Conservation (phyloP, 2,113 vertebrate genomes). For the human (Homo sapiens) region DNA sequence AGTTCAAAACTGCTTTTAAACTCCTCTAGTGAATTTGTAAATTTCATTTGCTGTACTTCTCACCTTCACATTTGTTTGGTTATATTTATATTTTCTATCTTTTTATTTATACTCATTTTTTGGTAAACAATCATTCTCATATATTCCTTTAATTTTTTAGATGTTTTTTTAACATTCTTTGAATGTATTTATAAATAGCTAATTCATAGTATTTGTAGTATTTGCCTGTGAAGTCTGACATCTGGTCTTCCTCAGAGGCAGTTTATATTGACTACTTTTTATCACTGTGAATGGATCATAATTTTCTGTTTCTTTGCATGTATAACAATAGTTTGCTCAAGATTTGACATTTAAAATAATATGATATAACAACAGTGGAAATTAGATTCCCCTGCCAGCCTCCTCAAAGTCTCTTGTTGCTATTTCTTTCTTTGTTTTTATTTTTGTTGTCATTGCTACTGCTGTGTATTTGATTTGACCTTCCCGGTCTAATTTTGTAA, state of each 20-base stretch:
- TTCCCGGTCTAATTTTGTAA: not conserved
- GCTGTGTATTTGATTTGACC: not conserved
- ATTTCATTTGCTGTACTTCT: not conserved
- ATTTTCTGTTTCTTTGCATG: not conserved
- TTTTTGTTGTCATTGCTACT: not conserved
- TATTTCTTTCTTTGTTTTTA: not conserved
- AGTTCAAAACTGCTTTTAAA: not conserved
- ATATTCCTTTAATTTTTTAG: not conserved
- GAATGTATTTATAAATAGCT: not conserved
- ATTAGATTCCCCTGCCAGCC: not conserved
- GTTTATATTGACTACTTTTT: not conserved
- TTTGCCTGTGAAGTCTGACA: not conserved
- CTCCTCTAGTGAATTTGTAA: not conserved
- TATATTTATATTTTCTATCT: not conserved
- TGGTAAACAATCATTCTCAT: not conserved
- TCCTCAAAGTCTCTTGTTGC: not conserved
- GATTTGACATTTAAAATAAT: not conserved
- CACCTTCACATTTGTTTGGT: not conserved
- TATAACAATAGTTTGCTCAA: not conserved
- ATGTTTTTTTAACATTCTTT: not conserved
- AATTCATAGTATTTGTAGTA: not conserved
- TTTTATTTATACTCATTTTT: not conserved
- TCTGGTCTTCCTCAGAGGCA: not conserved
- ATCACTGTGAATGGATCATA: not conserved
- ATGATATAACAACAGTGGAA: not conserved